Base-by-base conservation (phyloP, 2,113 vertebrate species). In the Cryptoleucopteryx plumbea region DNA sequence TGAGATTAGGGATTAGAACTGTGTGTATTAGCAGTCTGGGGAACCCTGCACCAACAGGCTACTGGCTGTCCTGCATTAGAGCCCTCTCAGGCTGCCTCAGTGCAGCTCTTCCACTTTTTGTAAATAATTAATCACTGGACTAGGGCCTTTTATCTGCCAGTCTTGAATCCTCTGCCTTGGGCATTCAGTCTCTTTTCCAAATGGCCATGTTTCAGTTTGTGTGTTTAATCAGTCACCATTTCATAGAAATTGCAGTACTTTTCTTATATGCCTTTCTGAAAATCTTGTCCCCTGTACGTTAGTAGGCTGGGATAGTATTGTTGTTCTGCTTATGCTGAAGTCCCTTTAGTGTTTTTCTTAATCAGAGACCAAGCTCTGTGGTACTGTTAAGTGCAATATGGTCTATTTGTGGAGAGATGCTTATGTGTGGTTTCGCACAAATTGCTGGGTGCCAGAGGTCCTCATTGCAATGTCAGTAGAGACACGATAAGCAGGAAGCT, bases 211-310 rank as follows among this genome's bases (percentile, higher is more conserved):
- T 82, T 48, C 43, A 29, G 26, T 82, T 90, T 43, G 58, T 70
- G 38, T 47, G 27, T 79, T 91, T 50, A 29, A 23, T 80, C 61
- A 40, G 74, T 63, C 15, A 7, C 25, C 4, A 2, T 61, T 68
- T 52, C 5, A n/a, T 1, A 53, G 31, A 43, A 66, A 32, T 31
- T 38, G 52, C 23, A 53, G 26, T 67, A 11, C 48, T 92, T 81
- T 32, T 17, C 2, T 2, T 16, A 2, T 2, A 4, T 14, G 8
- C 52, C n/a, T 71, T 63, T 59, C 38, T 79, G 31, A 40, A 79
- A 77, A 16, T 34, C n/a, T 52, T 1, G 0, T 56, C 18, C 27
- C 18, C 19, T 34, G 17, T 36, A 42, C 29, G 1, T 4, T 27
- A n/a, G 9, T 22, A 31, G 36, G 19, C 43, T 84, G 58, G 29